A percentile compares a stretch with the other conserved stretches of the same genome.
Conservation (phyloP, 1,140 invertebrate species). For the Neuroterus valhalla region DNA sequence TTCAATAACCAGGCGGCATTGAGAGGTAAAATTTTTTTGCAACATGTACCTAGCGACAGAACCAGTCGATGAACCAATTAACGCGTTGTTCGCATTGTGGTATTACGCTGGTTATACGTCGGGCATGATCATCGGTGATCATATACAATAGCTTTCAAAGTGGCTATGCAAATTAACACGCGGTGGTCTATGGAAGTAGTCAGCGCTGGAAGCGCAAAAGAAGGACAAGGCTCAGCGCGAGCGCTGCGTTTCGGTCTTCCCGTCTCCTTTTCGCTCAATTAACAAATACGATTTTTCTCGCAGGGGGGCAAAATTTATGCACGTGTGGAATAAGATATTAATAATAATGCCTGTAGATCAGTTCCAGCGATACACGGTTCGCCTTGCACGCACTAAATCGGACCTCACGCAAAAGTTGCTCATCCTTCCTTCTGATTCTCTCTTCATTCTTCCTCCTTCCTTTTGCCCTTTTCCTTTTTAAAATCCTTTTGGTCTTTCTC, state of each 20-base stretch:
- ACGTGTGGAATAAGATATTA: slow-evolving; percentile 55
- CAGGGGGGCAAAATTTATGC: slow-evolving; percentile 54
- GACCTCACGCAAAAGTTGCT: slow-evolving; percentile 52
- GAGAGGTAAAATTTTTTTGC: slow-evolving; percentile 10
- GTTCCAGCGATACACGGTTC: slow-evolving; percentile 49
- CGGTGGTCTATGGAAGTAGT: slow-evolving; percentile 30
- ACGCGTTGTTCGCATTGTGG: slow-evolving; percentile 28
- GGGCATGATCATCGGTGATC: slow-evolving; percentile 7
- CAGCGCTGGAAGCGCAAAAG: too few species aligned
- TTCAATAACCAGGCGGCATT: slow-evolving; percentile 23
- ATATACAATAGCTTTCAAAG: slow-evolving; percentile 23
- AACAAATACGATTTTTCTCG: slow-evolving; percentile 35
- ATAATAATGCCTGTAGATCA: slow-evolving; percentile 53
- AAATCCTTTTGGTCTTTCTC: slow-evolving; percentile 52
- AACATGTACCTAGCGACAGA: slow-evolving; percentile 20
- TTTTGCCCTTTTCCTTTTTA: not conserved
- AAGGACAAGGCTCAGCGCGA: not conserved
- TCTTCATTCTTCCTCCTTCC: slow-evolving; percentile 37
- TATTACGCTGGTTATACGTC: slow-evolving; percentile 2
- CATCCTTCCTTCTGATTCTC: slow-evolving; percentile 27
- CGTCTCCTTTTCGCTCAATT: slow-evolving; percentile 28
- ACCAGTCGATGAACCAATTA: slow-evolving; percentile 29
- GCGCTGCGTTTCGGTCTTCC: not conserved
- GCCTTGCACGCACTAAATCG: slow-evolving; percentile 46
- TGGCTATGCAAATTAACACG: slow-evolving; percentile 40